Percentiles rank a stretch among this genome's conserved stretches.
Conservation (phyloP, 2,113 vertebrate species). For the Gasterosteus nipponicus region DNA sequence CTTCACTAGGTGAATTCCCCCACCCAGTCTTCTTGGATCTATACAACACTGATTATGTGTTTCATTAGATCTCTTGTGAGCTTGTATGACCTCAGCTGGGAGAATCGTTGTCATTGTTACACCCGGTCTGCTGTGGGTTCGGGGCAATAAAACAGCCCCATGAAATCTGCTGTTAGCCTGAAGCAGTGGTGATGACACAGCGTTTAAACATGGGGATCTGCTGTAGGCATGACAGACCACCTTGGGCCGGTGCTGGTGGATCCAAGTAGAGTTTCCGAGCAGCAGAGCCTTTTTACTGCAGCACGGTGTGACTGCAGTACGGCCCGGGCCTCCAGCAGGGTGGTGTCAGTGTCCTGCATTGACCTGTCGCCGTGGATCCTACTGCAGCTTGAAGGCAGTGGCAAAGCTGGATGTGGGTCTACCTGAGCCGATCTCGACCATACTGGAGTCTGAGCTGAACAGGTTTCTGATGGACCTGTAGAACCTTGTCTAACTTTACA, state of each 20-base stretch:
- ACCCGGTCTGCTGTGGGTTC: conserved; percentile 38
- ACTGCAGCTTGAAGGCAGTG: too few species aligned
- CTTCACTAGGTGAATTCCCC: conserved; percentile 37
- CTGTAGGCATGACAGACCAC: neutral
- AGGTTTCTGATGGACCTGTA: neutral
- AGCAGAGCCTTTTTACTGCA: neutral
- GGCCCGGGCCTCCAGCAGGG: too few species aligned
- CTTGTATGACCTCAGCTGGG: conserved; percentile 32
- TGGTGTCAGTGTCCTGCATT: too few species aligned
- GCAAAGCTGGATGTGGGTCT: neutral
- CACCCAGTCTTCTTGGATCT: conserved; percentile 41
- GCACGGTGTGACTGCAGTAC: neutral
- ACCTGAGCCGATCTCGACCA: neutral
- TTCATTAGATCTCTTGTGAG: conserved; percentile 50
- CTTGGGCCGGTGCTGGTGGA: neutral
- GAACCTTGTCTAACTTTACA: neutral
- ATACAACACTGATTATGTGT: conserved; percentile 49
- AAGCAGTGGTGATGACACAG: neutral
- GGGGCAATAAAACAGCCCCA: neutral
- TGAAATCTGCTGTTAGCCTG: conserved; percentile 19
- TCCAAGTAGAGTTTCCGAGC: neutral
- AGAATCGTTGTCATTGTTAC: conserved; percentile 23
- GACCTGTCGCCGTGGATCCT: too few species aligned
- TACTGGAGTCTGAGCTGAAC: neutral
- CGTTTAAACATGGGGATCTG: conserved; percentile 11